Conservation (phyloP, 2,888 invertebrate species). For the Teleogryllus oceanicus region DNA sequence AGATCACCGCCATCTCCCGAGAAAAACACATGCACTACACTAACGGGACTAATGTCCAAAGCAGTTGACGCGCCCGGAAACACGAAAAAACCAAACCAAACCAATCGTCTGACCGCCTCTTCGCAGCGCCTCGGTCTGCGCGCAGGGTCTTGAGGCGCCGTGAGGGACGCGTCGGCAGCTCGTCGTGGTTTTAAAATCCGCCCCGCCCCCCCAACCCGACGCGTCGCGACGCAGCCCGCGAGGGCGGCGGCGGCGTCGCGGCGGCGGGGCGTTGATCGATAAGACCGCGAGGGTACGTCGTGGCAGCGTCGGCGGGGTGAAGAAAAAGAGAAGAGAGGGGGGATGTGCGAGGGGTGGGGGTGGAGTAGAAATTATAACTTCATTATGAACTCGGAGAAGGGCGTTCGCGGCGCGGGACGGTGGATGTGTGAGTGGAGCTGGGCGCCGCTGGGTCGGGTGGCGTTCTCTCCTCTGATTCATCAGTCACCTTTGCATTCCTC, state of each 20-base stretch:
- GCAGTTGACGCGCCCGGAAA: too few relatives aligned
- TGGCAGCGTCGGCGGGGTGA: not conserved
- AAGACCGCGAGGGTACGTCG: not conserved
- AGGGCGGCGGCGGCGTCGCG: not conserved
- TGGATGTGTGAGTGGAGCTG: not conserved
- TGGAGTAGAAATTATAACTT: conserved; percentile 3
- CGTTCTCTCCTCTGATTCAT: not conserved
- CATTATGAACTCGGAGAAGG: not conserved
- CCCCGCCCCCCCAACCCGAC: not conserved
- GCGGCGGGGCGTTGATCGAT: not conserved
- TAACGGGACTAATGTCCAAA: too few relatives aligned
- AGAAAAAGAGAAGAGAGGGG: not conserved
- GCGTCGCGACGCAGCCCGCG: not conserved
- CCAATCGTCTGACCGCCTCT: too few relatives aligned
- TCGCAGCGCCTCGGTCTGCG: too few relatives aligned
- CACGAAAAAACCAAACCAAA: too few relatives aligned
- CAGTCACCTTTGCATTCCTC: conserved; percentile 18
- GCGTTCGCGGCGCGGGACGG: not conserved
- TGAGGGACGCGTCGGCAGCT: not conserved
- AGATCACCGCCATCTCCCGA: too few relatives aligned
- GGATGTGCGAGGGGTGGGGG: not conserved
- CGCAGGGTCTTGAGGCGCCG: not conserved
- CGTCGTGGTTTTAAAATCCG: not conserved
- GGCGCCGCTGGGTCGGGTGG: not conserved
- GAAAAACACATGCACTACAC: too few relatives aligned